These are phyloP conservation scores for Matsumyia berberina DNA, from an alignment of 2,888 invertebrate species.

Conservation along the genomic window DNA sequence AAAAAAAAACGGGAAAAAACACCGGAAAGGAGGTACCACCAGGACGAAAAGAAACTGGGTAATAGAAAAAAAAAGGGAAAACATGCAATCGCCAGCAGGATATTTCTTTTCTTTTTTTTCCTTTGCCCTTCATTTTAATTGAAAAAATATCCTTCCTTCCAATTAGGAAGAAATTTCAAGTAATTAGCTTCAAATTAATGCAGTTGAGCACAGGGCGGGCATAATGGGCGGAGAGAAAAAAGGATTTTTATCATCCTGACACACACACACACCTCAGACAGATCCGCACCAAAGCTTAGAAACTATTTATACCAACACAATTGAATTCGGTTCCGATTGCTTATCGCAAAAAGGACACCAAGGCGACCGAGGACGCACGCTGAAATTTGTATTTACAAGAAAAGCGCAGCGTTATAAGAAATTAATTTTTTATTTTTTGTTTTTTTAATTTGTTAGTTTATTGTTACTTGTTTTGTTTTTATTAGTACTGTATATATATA, in stretches of 20 bases:
- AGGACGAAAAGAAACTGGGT: conserved; percentile 41
- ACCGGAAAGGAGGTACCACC: conserved; percentile 14
- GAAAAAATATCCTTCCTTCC: conserved; percentile 62
- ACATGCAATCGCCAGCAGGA: conserved; percentile 37
- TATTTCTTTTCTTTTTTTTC: conserved; percentile 2
- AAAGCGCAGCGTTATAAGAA: conserved; percentile 49
- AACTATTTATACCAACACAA: conserved; percentile 13
- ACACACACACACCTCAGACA: conserved; percentile 1
- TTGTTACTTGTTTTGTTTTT: conserved; percentile 53
- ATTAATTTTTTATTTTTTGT: conserved; percentile 55
- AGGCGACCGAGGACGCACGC: background rate
- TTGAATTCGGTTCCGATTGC: conserved; percentile 34
- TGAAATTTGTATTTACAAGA: conserved; percentile 71
- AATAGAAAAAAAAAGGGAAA: conserved; percentile 36
- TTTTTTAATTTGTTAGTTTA: conserved; percentile 62
- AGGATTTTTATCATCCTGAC: background rate
- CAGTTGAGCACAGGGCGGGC: conserved; percentile 15
- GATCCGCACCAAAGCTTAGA: background rate
- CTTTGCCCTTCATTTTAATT: conserved; percentile 41
- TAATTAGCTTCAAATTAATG: conserved; percentile 74
- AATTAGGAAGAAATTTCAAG: conserved; percentile 69
- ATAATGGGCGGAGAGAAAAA: background rate
- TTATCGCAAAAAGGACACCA: background rate
- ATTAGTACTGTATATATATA: conserved; percentile 63
- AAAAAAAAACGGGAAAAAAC: conserved; percentile 16